A percentile compares a stretch with the other conserved stretches of the same genome.
Evolutionary conservation across 2,888 invertebrate genomes (phyloP).

Genomic region (Drosophila kuntzei): DNA sequence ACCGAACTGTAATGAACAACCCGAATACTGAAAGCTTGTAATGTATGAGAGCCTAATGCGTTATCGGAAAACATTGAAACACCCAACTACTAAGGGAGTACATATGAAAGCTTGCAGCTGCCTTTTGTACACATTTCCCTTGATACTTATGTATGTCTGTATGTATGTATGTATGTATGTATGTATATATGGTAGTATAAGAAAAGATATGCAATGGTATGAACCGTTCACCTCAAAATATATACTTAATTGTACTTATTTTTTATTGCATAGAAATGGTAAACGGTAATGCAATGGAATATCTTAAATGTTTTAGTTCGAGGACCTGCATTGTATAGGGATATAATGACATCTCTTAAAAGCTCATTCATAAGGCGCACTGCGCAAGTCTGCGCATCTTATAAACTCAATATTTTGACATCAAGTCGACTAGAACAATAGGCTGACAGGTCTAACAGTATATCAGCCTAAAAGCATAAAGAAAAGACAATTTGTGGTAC

Average conservation of each 20-base stretch:
- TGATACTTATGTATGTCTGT: background rate
- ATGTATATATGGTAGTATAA: too few species aligned
- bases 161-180: too few species aligned
- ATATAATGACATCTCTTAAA: constrained; percentile 20
- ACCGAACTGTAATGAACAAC: constrained; percentile 31
- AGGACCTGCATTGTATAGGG: background rate
- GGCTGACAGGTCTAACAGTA: background rate
- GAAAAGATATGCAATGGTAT: background rate
- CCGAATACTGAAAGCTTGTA: constrained; percentile 41
- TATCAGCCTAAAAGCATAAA: background rate
- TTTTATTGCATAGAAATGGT: background rate
- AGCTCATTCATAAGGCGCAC: constrained; percentile 27
- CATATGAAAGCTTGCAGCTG: constrained; percentile 1
- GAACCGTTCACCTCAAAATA: background rate
- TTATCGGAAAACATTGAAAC: constrained; percentile 20
- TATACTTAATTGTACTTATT: background rate
- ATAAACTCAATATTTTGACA: background rate
- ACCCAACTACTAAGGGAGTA: constrained; percentile 8
- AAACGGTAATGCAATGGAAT: too few species aligned
- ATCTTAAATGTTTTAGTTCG: background rate
- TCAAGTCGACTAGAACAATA: background rate
- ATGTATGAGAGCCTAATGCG: constrained; percentile 13
- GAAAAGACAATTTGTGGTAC: too few species aligned
- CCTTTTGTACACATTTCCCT: background rate
- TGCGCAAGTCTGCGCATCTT: constrained; percentile 37